Evolutionary conservation across 2,888 invertebrate genomes (phyloP), one percentile per base, ranked within the genome.

Genomic region (Melikaiella ostensackeni): DNA sequence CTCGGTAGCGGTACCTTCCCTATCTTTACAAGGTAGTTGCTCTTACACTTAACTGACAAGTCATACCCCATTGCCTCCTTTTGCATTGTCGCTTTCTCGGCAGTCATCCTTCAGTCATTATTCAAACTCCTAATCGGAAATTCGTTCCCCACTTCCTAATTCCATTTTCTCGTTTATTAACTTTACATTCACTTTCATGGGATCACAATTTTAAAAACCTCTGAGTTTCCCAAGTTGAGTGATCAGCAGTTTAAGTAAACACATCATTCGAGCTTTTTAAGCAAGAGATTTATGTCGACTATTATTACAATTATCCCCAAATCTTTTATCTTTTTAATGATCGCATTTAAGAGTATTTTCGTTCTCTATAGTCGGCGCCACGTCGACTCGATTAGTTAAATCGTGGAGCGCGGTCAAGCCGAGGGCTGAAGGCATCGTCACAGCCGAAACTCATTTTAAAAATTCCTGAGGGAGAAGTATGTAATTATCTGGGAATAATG

Each of bases 401-500:
- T 75, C 77, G 74, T 63, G 74, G 42, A 46, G 70, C 50, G 38
- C 13, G 19, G 19, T 11, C n/a, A 35, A 62, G 59, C 73, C 57
- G 30, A 62, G 42, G 63, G 77, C 19, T 66, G 46, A 75, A 50
- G 77, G 73, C 70, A 75, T 70, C 74, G 75, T 78, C 81, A 70
- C 76, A 57, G 79, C 81, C 83, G 80, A 81, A 86, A 84, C 85
- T 86, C 84, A 84, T 86, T 87, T 87, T 79, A 80, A 85, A 86
- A 86, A 87, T 87, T 87, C 86, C 86, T 82, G 35, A 75, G 81
- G 83, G 82, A 86, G 84, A 85, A 74, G 83, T 82, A 81, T 86
- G 83, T 84, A 87, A 87, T 87, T 87, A 87, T 86, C 83, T 81
- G 81, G 82, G 82, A 85, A 85, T 86, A 86, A 86, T 86, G 85